phyloP scores from a whole-genome alignment of 2,113 vertebrate species.

The Colinus virginianus region DNA sequence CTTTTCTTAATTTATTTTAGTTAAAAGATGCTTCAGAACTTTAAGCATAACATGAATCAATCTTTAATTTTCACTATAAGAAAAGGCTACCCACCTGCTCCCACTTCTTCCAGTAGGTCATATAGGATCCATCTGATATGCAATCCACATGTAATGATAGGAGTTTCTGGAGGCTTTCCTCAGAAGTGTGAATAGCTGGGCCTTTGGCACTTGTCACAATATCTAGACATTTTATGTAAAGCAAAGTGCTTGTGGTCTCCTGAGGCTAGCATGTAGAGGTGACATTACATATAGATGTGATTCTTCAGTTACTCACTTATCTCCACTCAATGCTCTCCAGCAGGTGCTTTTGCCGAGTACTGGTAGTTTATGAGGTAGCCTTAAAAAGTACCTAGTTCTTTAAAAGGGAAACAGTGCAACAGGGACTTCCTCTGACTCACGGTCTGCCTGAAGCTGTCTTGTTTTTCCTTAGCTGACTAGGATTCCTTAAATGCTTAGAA shows the following conservation, averaged over 20 bases:
- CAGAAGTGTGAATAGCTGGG: background rate
- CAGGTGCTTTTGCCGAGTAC: background rate
- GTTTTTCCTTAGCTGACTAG: background rate
- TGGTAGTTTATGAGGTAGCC: background rate
- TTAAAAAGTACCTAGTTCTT: background rate
- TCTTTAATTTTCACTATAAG: background rate
- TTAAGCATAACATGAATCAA: background rate
- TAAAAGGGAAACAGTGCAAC: background rate
- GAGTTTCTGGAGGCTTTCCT: background rate
- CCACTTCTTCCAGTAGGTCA: background rate
- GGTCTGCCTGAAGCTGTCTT: background rate
- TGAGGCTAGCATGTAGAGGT: background rate
- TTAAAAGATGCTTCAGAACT: background rate
- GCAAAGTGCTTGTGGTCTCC: background rate
- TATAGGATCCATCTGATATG: background rate
- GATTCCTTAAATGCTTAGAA: background rate
- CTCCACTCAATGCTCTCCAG: background rate
- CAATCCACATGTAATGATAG: background rate
- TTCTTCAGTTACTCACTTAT: background rate
- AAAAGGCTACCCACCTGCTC: background rate
- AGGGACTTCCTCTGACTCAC: background rate
- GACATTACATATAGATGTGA: background rate
- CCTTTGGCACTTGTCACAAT: background rate
- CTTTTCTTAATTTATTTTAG: background rate
- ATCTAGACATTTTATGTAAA: background rate